These are phyloP conservation scores for Acrobeloides nanus DNA, from an alignment of 2,888 invertebrate genomes.

Conservation along the genomic window DNA sequence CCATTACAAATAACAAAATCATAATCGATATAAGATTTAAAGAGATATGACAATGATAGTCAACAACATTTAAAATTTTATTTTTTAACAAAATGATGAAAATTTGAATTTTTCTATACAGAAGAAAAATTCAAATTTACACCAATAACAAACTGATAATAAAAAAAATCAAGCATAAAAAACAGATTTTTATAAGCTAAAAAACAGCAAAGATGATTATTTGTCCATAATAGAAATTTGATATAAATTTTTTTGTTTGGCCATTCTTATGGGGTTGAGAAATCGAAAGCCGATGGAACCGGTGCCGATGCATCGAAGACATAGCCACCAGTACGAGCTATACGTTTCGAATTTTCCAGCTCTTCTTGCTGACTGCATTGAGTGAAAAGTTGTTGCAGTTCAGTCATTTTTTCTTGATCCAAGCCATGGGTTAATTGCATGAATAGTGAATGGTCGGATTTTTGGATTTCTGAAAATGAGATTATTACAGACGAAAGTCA, in stretches of 20 bases:
- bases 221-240: no score
- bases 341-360: conserved; percentile 19
- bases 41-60: neutral
- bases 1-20: conserved; percentile 1
- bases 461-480: conserved; percentile 12
- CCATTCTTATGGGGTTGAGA: no score
- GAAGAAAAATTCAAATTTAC: neutral
- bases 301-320: conserved; percentile 16
- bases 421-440: conserved; percentile 5
- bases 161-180: no score
- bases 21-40: no score
- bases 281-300: conserved; percentile 25
- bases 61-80: neutral
- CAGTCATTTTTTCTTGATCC: conserved; percentile 11
- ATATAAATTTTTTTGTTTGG: no score
- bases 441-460: conserved; percentile 14
- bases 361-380: conserved; percentile 25
- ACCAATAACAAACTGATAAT: no score
- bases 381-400: conserved; percentile 20
- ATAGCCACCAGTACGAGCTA: conserved; percentile 26
- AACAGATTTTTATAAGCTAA: no score
- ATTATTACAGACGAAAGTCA: no score
- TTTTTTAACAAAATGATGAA: neutral
- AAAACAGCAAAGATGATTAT: no score
- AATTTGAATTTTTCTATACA: neutral